Evolutionary conservation across 2,113 vertebrate genomes (phyloP), one percentile per base, ranked within the genome.

Genomic region (Cyanoderma ruficeps): DNA sequence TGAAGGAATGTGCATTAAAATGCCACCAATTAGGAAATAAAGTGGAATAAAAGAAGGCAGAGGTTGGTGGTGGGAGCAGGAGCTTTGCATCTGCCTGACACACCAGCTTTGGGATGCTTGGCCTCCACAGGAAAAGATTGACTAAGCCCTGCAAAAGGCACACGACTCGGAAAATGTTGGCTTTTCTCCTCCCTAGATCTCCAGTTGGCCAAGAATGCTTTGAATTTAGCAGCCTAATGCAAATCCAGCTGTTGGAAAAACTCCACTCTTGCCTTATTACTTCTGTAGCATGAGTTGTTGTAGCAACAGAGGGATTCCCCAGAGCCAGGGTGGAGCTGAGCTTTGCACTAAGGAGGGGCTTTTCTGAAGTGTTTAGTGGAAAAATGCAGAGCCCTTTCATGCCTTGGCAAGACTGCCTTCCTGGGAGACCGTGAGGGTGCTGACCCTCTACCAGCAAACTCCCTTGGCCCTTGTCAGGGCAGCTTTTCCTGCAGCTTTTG

Each of bases 211-310:
- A 82, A 68, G 72, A 93, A 83, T 3, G 0, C 3, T 4, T 50
- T 92, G 69, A 47, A 68, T 95, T 95, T 59, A 89, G 33, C 89
- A 79, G 76, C 61, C 61, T 87, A 61, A 77, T 46, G 59, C 53
- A 94, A 95, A 95, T 64, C 59, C 76, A 78, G 21, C 31, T 10
- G 4, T 35, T 80, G 93, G 95, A 96, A 96, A 87, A 84, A 46
- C 57, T 82, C 27, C 65, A 25, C 56, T 83, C 39, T 47, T 46
- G 65, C 31, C 72, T 65, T 87, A 89, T 39, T 94, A 41, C 33
- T 72, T 86, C 39, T 49, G 49, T 10, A 82, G 72, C 24, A 10
- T 57, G 67, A 30, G 74, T 63, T 91, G 86, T 91, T 94, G 88
- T 89, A 90, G 87, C 89, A 93, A 95, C 82, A 59, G 81, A 88